These are phyloP conservation scores for Sciurus carolinensis DNA, from an alignment of 2,797 vertebrate genomes.

Conservation along the genomic window DNA sequence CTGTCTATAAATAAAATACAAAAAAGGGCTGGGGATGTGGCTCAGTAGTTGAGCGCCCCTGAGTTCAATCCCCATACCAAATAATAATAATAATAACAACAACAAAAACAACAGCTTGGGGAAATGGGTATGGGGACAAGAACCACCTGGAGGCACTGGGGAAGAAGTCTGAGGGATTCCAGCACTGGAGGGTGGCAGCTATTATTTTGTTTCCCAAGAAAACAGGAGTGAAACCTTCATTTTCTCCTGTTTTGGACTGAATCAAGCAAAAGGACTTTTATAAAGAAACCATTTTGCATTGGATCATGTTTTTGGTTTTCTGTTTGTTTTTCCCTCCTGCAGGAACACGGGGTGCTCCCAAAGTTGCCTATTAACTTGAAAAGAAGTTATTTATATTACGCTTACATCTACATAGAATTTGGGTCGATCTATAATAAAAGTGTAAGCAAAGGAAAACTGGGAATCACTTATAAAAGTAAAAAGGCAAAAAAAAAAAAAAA, in stretches of 20 bases:
- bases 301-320: not conserved
- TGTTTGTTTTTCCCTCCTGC: not conserved
- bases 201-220: conserved; percentile 22
- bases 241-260: conserved; percentile 18
- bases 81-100: no score
- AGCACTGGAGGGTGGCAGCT: not conserved
- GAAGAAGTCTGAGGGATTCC: not conserved
- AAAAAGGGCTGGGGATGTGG: no score
- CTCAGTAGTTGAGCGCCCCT: no score
- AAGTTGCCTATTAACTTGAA: conserved; percentile 33
- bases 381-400: conserved; percentile 12
- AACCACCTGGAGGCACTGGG: conserved; percentile 43
- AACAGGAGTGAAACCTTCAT: not conserved
- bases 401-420: conserved; percentile 42
- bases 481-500: not conserved
- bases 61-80: not conserved
- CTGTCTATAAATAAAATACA: no score
- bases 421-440: conserved; percentile 8
- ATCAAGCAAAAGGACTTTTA: not conserved
- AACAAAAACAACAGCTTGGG: no score
- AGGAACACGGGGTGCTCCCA: not conserved
- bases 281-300: not conserved
- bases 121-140: conserved; percentile 60
- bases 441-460: not conserved
- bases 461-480: conserved; percentile 31